Percentiles rank a stretch among this genome's conserved stretches.
phyloP scores from a whole-genome alignment of 2,113 vertebrate genomes.

The Hystrix brachyura region DNA sequence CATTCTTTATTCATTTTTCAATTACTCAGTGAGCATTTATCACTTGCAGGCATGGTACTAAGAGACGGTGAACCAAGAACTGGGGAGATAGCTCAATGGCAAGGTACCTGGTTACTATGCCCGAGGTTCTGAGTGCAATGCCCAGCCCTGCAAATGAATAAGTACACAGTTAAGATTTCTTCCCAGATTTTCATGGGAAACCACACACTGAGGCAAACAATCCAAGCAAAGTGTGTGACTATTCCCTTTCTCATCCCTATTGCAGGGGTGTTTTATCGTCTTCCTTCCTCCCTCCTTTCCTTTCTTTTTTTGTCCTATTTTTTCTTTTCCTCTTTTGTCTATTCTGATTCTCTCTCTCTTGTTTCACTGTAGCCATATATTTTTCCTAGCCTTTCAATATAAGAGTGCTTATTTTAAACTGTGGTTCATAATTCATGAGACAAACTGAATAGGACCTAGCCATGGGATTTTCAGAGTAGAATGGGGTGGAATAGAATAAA shows the following conservation, averaged over 20 bases:
- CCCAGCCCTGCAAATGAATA: background rate
- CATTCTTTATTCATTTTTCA: conserved; percentile 17
- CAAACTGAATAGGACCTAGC: background rate
- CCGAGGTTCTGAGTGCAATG: no score
- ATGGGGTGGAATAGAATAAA: background rate
- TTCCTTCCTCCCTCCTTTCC: background rate
- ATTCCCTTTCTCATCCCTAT: background rate
- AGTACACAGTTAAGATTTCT: background rate
- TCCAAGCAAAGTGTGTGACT: background rate
- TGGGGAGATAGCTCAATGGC: background rate
- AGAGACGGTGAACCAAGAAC: background rate
- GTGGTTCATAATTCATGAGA: background rate
- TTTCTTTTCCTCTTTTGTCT: background rate
- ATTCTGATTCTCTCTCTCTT: background rate
- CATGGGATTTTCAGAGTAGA: conserved; percentile 30
- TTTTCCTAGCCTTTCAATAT: background rate
- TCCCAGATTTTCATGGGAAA: background rate
- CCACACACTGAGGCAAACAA: background rate
- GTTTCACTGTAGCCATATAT: background rate
- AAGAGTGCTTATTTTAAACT: background rate
- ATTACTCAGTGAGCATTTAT: background rate
- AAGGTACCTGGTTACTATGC: background rate
- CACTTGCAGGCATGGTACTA: background rate
- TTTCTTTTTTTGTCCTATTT: background rate
- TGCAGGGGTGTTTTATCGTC: background rate